These are phyloP conservation scores for Drosophila pseudoobscura DNA, from an alignment of 1,140 invertebrate genomes.

Conservation along the genomic window DNA sequence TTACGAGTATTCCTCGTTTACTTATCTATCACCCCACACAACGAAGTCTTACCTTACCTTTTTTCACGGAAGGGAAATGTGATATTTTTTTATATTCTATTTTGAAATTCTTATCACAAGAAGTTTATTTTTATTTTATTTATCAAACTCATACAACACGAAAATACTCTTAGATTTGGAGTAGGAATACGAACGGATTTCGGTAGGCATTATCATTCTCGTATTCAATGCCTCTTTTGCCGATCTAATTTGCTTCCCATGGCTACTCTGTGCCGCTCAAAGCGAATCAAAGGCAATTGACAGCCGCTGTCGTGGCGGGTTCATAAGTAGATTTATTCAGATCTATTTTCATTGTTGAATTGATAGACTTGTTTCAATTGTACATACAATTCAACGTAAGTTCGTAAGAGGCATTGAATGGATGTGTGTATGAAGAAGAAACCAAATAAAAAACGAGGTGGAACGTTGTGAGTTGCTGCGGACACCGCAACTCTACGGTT, in stretches of 20 bases:
- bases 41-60: background rate
- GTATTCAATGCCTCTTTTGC: no score
- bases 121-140: background rate
- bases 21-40: slow-evolving; percentile 27
- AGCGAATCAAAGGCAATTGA: slow-evolving; percentile 38
- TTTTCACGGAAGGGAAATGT: slow-evolving; percentile 1
- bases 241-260: slow-evolving; percentile 21
- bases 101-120: slow-evolving; percentile 47
- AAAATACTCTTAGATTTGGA: slow-evolving; percentile 18
- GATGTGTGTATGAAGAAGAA: no score
- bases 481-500: no score
- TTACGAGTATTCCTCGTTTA: slow-evolving; percentile 7
- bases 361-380: slow-evolving; percentile 37
- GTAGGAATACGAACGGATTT: no score
- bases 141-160: slow-evolving; percentile 28
- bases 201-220: no score
- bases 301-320: slow-evolving; percentile 24
- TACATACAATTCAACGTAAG: background rate
- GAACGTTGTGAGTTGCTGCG: no score
- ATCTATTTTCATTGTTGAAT: slow-evolving; percentile 31
- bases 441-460: no score
- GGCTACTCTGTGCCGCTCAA: slow-evolving; percentile 13
- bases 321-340: slow-evolving; percentile 38
- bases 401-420: background rate
- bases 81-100: slow-evolving; percentile 11